Base-by-base conservation (phyloP, 1,140 invertebrate species). In the Potamilus streckersoni region DNA sequence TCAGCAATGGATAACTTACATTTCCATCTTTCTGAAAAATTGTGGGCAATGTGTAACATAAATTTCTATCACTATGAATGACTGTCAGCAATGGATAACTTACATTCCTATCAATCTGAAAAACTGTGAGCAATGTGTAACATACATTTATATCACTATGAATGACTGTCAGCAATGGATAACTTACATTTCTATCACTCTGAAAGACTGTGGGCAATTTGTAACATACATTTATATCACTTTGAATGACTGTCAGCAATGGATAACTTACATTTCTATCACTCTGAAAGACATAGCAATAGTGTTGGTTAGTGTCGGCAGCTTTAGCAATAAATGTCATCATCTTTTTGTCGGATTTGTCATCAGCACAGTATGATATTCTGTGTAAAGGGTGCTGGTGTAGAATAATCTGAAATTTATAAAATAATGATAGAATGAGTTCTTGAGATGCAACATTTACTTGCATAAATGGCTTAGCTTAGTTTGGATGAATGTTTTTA, bases 321-420 rank as follows among this genome's bases (percentile, higher is more conserved):
- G 95, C 95, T 92, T 98, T 98, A 57, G 96, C 97, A 83, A 99
- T 98, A 89, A 99, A 99, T 84, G 94, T 95, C 90, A 99, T 98
- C 91, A 98, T 98, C 82, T 96, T 96, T 87, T 98, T 98, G 72
- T 98, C 97, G 61, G 96, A 96, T 89, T 98, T 98, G 89, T 99
- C 97, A 89, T 98, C 97, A 12, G 97, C 97, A 91, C 97, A 98
- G 90, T 98, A 99, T 0, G 96, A 98, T 90, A 99, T 98, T 89
- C 96, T 93, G 89, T 99, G 97, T n/a, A 99, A 90, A 1, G 97
- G 97, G 89, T 98, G 98, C 89, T 98, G 96, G 90, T 98, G 95
- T 85, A 97, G 91, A 66, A 98, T 96, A 85, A 91, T 91, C 93
- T 93, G 89, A 56, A 84, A 85, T 64, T 76, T 23, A 79, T 38